phyloP scores from a whole-genome alignment of 2,888 invertebrate species.

The Dexiosoma caninum region DNA sequence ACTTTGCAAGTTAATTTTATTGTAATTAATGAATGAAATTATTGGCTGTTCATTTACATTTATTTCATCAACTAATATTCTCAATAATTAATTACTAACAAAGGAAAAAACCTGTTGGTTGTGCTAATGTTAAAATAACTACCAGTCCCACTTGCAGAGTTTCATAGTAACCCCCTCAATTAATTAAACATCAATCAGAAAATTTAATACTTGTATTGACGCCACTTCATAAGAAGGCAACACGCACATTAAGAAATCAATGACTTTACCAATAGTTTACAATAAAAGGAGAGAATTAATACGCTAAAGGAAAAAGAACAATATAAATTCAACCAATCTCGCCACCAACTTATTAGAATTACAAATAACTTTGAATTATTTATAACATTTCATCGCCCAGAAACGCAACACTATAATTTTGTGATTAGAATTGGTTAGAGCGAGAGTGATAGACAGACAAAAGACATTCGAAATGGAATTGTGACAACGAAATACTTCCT shows the following conservation, averaged over 20 bases:
- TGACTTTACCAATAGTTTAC: conserved; percentile 52
- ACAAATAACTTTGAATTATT: conserved; percentile 63
- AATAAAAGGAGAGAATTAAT: neutral
- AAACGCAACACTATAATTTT: neutral
- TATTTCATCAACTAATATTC: neutral
- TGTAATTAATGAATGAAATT: too few species aligned
- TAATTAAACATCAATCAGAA: conserved; percentile 61
- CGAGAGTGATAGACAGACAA: too few species aligned
- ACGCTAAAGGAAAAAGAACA: neutral
- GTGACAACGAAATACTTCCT: neutral
- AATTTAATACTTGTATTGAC: conserved; percentile 38
- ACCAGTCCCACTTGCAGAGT: neutral
- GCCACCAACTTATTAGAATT: conserved; percentile 59
- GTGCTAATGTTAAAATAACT: neutral
- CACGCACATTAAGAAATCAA: conserved; percentile 35
- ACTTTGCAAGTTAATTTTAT: too few species aligned
- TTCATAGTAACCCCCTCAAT: conserved; percentile 14
- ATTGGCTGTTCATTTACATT: neutral
- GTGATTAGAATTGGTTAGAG: neutral
- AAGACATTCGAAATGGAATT: neutral
- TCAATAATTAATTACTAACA: conserved; percentile 7
- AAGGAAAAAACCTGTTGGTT: conserved; percentile 31
- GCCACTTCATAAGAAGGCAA: conserved; percentile 25
- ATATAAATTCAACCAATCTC: conserved; percentile 30
- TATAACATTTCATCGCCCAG: conserved; percentile 38